Conservation (phyloP, 2,797 vertebrate species). For the Hippoglossus hippoglossus region DNA sequence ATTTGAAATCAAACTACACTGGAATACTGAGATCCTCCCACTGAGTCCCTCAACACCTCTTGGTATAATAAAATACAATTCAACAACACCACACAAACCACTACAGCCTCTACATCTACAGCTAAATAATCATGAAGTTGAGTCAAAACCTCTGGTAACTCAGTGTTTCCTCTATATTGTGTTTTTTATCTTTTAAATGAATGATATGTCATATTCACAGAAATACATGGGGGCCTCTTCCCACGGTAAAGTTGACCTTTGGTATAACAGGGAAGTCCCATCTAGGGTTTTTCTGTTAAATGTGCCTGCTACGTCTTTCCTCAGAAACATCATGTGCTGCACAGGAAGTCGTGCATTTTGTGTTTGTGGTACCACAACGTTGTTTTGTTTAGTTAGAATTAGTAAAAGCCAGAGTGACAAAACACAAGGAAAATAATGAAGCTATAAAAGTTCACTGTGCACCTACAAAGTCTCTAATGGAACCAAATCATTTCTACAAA, state of each 20-base stretch:
- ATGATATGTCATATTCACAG: background rate
- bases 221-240: slow-evolving; percentile 2
- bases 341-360: slow-evolving; percentile 15
- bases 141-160: background rate
- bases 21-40: background rate
- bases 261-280: slow-evolving; percentile 14
- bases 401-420: too few species aligned
- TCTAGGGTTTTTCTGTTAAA: slow-evolving; percentile 1
- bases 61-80: too few species aligned
- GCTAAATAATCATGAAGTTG: too few species aligned
- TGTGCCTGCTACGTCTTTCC: background rate
- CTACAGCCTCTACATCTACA: too few species aligned
- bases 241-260: slow-evolving; percentile 9
- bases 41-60: background rate
- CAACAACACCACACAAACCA: too few species aligned
- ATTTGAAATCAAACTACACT: slow-evolving; percentile 5
- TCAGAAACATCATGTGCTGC: slow-evolving; percentile 11
- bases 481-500: too few species aligned
- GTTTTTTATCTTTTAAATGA: background rate
- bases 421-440: slow-evolving; percentile 18
- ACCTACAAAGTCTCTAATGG: too few species aligned
- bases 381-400: background rate
- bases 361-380: background rate
- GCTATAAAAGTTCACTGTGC: too few species aligned
- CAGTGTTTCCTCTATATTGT: background rate